Evolutionary conservation across 1,140 invertebrate species (phyloP), one percentile per base, ranked within the genome.

Genomic region (Idris sp.): DNA sequence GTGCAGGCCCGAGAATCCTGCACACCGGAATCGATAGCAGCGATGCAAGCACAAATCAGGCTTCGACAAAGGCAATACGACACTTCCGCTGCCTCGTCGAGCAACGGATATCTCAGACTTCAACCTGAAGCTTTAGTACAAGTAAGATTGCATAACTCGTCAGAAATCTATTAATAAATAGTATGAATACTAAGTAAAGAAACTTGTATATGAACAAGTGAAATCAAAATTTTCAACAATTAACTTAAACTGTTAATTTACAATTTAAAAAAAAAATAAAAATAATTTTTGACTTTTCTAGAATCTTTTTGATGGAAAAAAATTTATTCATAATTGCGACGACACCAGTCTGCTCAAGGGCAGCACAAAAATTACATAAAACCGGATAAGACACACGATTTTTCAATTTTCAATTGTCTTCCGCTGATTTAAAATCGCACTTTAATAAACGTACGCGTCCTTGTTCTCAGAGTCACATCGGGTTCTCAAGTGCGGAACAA

Each of bases 1-100:
- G 90, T 96, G n/a, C 91, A 93, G 77, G 92, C 92, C 18, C 90
- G 91, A 58, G 90, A 91, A 18, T 91, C 92, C 7, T 94, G 93
- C 81, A 91, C 91, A 4, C 81, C 82, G 13, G 82, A 83, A 59
- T 77, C 84, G 8, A 84, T 87, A 28, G 79, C 83, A 0, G 78
- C 87, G 4, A 82, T 87, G 68, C 80, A 86, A 31, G 82, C 84
- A 41, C 65, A 86, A 8, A 48, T 84, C 40, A 83, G 75, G 59
- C 69, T 77, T 67, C 81, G 81, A 19, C 78, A 79, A 31, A 80
- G 78, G 38, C 79, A 84, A 31, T 78, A 79, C 0, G 77, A 74
- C n/a, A 81, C 71, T 76, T 86, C 76, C 79, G 88, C 25, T 65
- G 83, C 49, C 15, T 31, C 54, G 15, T 59, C 61, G 13, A 58